These are phyloP conservation scores for Liolophura sinensis DNA, from an alignment of 1,140 invertebrate species.

Conservation along the genomic window DNA sequence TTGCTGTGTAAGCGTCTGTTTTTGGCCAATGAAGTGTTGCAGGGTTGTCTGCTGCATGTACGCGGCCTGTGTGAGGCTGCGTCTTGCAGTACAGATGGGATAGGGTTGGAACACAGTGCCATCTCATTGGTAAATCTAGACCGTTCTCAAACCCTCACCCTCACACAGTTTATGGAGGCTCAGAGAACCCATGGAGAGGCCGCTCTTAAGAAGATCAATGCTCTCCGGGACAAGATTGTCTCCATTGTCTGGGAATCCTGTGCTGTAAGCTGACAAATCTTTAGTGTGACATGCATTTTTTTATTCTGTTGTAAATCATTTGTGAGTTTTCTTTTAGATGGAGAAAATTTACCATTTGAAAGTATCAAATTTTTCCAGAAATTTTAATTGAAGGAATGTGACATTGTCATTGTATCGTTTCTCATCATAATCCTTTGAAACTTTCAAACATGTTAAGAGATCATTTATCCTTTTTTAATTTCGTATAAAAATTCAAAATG, in stretches of 20 bases:
- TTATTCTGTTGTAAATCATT: neutral
- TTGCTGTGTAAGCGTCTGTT: conserved; percentile 48
- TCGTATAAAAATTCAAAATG: too few species aligned
- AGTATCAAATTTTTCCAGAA: too few species aligned
- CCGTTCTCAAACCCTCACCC: conserved; percentile 34
- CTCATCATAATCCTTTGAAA: too few species aligned
- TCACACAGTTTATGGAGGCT: conserved; percentile 46
- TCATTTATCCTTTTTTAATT: too few species aligned
- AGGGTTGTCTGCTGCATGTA: conserved; percentile 54
- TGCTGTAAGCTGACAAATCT: conserved; percentile 40
- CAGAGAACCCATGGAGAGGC: conserved; percentile 39
- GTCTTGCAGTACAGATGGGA: conserved; percentile 39
- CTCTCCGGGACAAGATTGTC: conserved; percentile 45
- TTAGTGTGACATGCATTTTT: neutral
- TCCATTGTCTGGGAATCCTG: conserved; percentile 56
- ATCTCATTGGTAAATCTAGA: conserved; percentile 48
- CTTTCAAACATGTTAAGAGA: too few species aligned
- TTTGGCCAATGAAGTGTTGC: conserved; percentile 55
- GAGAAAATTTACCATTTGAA: too few species aligned
- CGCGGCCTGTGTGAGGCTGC: conserved; percentile 50
- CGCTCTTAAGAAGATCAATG: conserved; percentile 39
- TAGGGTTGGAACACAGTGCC: conserved; percentile 34
- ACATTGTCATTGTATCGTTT: too few species aligned
- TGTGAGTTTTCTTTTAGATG: too few species aligned
- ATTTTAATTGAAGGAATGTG: too few species aligned